Base-by-base conservation (phyloP, 2,113 vertebrate genomes). In the Sinocyclocheilus maitianheensis region DNA sequence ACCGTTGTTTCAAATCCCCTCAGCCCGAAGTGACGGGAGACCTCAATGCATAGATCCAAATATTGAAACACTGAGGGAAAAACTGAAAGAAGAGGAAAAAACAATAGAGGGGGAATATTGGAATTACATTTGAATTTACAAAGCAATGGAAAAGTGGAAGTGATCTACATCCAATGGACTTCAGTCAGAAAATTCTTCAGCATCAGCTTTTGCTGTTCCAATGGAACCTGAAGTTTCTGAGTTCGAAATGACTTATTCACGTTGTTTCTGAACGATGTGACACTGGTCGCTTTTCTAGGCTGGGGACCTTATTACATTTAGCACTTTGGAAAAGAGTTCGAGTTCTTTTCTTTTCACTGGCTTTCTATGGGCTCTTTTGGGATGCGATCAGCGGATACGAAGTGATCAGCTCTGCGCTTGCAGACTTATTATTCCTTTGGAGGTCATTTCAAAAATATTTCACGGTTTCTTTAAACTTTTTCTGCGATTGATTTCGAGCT, bases 131-230 rank as follows among this genome's bases (percentile, higher is more conserved):
- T 84, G 67, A 40, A 46, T 74, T 65, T 14, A 77, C 13, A 86
- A 91, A 91, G 90, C 91, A 91, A 93, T 92, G 92, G 88, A 89
- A 93, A 93, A 93, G 91, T 93, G 91, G 91, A 90, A 24, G 46
- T 94, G 90, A 92, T 90, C 87, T 40, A 13, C 55, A 58, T 37
- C 84, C 11, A 78, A 89, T 88, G 88, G 80, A 82, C 74, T 76
- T 71, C 34, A 62, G 77, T 75, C 69, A 77, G 75, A 34, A 75
- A 46, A 77, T 80, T 86, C 76, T 48, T 30, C 51, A 79, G 51
- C 77, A 84, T 67, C 77, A 40, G 34, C 37, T 26, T 79, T 77
- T 88, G 1, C 34, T 37, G 30, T 34, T 69, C 48, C 88, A 90
- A 71, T 71, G 91, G 90, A 91, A 89, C 90, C 89, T 4, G 55